Evolutionary conservation across 2,113 vertebrate species (phyloP), one percentile per base, ranked within the genome.

Genomic region (Microcebus tavaratra): DNA sequence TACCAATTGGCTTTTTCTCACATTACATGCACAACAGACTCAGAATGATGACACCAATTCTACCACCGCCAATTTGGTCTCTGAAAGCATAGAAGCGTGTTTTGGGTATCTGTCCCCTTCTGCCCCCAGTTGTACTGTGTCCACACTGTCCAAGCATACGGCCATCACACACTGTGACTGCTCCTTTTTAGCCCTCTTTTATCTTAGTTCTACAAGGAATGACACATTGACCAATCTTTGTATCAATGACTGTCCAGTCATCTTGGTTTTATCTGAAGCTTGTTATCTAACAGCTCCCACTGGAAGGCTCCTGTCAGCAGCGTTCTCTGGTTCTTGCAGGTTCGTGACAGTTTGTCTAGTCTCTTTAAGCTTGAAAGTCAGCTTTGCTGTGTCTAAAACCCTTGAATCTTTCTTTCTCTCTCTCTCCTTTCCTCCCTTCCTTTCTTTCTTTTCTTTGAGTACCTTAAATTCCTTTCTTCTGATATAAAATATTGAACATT

Each of bases 71-170:
- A 4, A 15, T 3, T 11, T 12, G n/a, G 25, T 59, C 36, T 65
- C 80, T 14, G 11, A 14, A 70, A 72, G 45, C 53, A 57, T 67
- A 45, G 18, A 57, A 34, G 9, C 31, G 1, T 23, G 34, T 36
- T 50, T 75, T 11, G 25, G 17, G 17, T 50, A 15, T 39, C 34
- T 50, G 1, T 50, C 34, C 5, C 1, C 55, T n/a, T 31, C 39
- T 27, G 45, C 23, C 8, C 53, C 10, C 9, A 3, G 7, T 15
- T 11, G 39, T 13, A 0, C 45, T 13, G 8, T 8, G 57, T 42
- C 57, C 7, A 3, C 45, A 2, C 4, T 17, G 81, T 7, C 27
- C 5, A 42, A 39, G 27, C 13, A 57, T 21, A 20, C 20, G 2
- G 25, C 59, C 59, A 11, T 27, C 59, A 11, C 55, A 57, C 20